Evolutionary conservation across 1,140 invertebrate species (phyloP).

Genomic region (Asobara japonica): DNA sequence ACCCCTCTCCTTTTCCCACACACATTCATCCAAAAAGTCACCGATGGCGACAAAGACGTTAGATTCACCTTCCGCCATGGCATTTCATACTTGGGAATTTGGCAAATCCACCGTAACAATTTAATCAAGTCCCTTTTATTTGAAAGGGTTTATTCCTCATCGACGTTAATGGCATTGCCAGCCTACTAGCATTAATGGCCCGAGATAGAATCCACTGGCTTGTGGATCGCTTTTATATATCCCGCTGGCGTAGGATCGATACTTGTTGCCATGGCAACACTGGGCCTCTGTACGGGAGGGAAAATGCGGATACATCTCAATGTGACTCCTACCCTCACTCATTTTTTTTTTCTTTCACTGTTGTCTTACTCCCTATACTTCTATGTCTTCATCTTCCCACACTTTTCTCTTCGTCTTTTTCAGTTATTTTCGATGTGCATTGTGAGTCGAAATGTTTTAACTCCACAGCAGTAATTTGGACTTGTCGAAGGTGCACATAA

Average conservation of each 20-base stretch:
- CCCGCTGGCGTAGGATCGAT: slow-evolving; percentile 50
- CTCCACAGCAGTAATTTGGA: too few species aligned
- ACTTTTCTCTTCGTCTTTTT: slow-evolving; percentile 9
- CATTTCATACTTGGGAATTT: not conserved
- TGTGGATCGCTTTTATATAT: slow-evolving; percentile 54
- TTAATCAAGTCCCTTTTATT: slow-evolving; percentile 3
- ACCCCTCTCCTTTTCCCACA: too few species aligned
- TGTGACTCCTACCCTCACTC: slow-evolving; percentile 39
- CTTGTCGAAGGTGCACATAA: too few species aligned
- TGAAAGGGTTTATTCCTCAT: not conserved
- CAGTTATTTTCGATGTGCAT: not conserved
- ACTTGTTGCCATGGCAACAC: slow-evolving; percentile 49
- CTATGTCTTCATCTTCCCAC: not conserved
- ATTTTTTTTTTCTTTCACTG: not conserved
- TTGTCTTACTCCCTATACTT: not conserved
- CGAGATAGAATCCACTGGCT: slow-evolving; percentile 47
- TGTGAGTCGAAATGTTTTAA: not conserved
- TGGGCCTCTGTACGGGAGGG: slow-evolving; percentile 37
- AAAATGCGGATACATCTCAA: slow-evolving; percentile 54
- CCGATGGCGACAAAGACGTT: too few species aligned
- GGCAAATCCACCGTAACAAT: not conserved
- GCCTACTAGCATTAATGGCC: slow-evolving; percentile 51
- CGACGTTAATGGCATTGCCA: slow-evolving; percentile 29
- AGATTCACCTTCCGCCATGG: too few species aligned
- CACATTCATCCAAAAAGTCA: too few species aligned